Conservation (phyloP, 2,888 invertebrate species). For the Invenusta paracnida region DNA sequence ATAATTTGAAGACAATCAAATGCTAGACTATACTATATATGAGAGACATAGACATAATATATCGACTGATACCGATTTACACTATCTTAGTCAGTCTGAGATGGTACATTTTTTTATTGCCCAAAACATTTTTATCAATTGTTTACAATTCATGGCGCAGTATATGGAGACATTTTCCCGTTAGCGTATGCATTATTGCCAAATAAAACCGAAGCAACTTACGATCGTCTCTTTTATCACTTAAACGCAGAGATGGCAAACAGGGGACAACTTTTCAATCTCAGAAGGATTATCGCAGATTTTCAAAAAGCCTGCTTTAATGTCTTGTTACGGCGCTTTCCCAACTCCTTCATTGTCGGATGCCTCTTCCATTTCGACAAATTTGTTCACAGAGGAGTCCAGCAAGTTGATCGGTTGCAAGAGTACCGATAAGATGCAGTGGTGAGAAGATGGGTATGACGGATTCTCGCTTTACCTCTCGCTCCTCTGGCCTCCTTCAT, state of each 20-base stretch:
- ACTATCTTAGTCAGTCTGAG: not conserved
- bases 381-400: constrained; percentile 20
- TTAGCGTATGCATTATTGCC: constrained; percentile 9
- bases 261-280: not conserved
- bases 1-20: no score
- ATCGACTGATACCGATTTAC: not conserved
- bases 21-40: not conserved
- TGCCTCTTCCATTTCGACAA: constrained; percentile 5
- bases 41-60: not conserved
- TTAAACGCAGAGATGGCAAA: not conserved
- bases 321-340: constrained; percentile 7
- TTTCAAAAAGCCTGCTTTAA: constrained; percentile 12
- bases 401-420: constrained; percentile 12
- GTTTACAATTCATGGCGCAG: not conserved
- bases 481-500: constrained; percentile 5
- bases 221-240: constrained; percentile 19
- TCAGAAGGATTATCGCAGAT: not conserved
- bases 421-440: constrained; percentile 16
- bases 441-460: not conserved
- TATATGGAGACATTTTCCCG: constrained; percentile 15
- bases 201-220: constrained; percentile 2
- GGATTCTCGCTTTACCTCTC: constrained; percentile 5
- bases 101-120: not conserved
- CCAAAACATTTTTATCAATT: not conserved
- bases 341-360: not conserved